Evolutionary conservation across 2,113 vertebrate genomes (phyloP).

Genomic region (Clarias macrocephalus): DNA sequence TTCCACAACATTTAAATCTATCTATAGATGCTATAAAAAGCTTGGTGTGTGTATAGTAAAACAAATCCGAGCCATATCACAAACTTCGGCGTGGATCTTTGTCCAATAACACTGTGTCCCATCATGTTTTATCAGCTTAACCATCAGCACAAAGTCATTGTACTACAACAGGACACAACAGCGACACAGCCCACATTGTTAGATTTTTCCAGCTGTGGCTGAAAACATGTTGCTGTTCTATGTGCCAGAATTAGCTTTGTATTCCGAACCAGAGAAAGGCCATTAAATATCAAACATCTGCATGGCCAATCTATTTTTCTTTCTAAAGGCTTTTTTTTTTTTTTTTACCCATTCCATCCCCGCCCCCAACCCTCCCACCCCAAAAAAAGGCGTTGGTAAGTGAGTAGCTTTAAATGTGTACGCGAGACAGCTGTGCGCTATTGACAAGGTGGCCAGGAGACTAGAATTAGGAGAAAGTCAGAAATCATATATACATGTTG

Average conservation of each 20-base stretch:
- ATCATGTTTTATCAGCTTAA: constrained; percentile 1
- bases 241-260: not conserved
- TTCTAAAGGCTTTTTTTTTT: not conserved
- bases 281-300: not conserved
- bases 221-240: constrained; percentile 3
- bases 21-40: not conserved
- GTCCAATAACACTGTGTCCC: not conserved
- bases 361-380: too few species aligned
- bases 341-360: too few species aligned
- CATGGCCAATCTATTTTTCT: not conserved
- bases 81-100: not conserved
- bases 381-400: too few species aligned
- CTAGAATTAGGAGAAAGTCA: not conserved
- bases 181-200: not conserved
- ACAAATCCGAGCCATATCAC: not conserved
- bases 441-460: not conserved
- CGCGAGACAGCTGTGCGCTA: not conserved
- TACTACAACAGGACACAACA: not conserved
- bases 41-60: not conserved
- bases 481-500: not conserved
- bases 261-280: not conserved
- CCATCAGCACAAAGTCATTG: not conserved
- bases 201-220: not conserved
- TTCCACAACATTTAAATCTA: not conserved
- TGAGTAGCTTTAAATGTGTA: not conserved